Conservation (phyloP, 2,888 invertebrate genomes). For the Drosophila pseudotakahashii region DNA sequence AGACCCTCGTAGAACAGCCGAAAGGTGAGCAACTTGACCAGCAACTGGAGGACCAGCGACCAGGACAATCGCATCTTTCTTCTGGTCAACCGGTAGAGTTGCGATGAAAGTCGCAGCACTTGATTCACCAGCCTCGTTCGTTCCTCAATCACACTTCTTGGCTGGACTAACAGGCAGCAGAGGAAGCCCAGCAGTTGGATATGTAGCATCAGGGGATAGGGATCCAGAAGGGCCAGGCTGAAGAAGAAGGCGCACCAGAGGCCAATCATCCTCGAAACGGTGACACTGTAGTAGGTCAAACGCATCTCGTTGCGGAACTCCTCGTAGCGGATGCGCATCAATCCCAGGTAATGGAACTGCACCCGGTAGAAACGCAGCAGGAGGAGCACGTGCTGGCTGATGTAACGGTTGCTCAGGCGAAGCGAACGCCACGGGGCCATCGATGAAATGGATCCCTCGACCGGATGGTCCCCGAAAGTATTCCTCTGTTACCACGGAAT, state of each 20-base stretch:
- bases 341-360: slow-evolving; percentile 53
- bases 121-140: slow-evolving; percentile 44
- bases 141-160: slow-evolving; percentile 23
- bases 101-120: slow-evolving; percentile 42
- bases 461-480: not conserved
- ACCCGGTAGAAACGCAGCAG: slow-evolving; percentile 57
- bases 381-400: slow-evolving; percentile 52
- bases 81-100: slow-evolving; percentile 30
- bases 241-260: slow-evolving; percentile 45
- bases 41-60: slow-evolving; percentile 47
- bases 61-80: slow-evolving; percentile 48
- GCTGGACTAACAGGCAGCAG: slow-evolving; percentile 54
- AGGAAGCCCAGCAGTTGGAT: slow-evolving; percentile 55
- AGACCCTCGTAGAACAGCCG: slow-evolving; percentile 26
- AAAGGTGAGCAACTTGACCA: slow-evolving; percentile 42
- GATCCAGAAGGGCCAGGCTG: slow-evolving; percentile 25
- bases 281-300: slow-evolving; percentile 49
- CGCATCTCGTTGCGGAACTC: slow-evolving; percentile 41
- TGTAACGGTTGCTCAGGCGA: slow-evolving; percentile 49
- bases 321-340: slow-evolving; percentile 53
- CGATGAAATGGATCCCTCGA: slow-evolving; percentile 1
- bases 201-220: slow-evolving; percentile 41
- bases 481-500: not conserved
- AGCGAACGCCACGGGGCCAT: slow-evolving; percentile 48
- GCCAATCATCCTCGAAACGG: slow-evolving; percentile 51